Percentiles rank a stretch among this genome's conserved stretches.
Evolutionary conservation across 2,888 invertebrate genomes (phyloP).

Genomic region (Ectropis crepuscularia): DNA sequence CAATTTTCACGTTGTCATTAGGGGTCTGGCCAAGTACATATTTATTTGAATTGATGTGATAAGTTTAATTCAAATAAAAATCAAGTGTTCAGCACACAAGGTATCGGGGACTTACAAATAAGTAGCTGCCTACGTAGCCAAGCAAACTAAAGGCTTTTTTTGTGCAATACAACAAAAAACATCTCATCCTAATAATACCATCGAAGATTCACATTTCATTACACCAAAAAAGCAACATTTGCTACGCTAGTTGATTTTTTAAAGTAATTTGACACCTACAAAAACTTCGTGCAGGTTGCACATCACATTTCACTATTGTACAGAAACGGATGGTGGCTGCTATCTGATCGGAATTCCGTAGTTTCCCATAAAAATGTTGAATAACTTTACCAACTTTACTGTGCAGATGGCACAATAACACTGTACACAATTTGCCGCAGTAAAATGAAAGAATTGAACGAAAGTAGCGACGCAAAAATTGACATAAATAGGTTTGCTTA

Average conservation of each 20-base stretch:
- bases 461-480: conserved; percentile 35
- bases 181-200: conserved; percentile 16
- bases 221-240: conserved; percentile 33
- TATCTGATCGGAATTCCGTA: conserved; percentile 82
- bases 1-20: too few species aligned
- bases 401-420: neutral
- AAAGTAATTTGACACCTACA: conserved; percentile 59
- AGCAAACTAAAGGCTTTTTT: neutral
- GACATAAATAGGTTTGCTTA: conserved; percentile 15
- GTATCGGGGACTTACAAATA: too few species aligned
- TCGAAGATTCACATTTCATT: conserved; percentile 36
- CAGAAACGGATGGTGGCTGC: conserved; percentile 68
- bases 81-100: too few species aligned
- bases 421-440: neutral
- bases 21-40: too few species aligned
- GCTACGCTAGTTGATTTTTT: conserved; percentile 49
- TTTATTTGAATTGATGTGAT: too few species aligned
- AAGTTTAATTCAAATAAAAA: too few species aligned
- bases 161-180: conserved; percentile 1
- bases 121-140: neutral
- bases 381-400: conserved; percentile 14
- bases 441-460: neutral
- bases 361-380: conserved; percentile 42
- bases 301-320: conserved; percentile 67
- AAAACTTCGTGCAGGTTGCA: conserved; percentile 58